Evolutionary conservation across 2,113 vertebrate species (phyloP).

Genomic region (Varanus salvator): DNA sequence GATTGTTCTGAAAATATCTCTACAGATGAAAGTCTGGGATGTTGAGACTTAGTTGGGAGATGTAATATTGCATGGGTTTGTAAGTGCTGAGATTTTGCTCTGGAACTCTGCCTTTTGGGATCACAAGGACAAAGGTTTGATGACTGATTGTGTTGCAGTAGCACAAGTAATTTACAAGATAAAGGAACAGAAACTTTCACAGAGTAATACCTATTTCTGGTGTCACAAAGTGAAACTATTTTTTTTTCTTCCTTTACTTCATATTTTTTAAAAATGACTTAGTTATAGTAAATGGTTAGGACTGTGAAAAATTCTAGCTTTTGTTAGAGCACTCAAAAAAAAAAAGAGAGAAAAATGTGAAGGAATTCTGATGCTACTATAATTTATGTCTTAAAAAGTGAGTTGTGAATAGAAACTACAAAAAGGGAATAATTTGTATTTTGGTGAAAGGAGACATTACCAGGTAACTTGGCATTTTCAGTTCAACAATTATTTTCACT

Average conservation of each 20-base stretch:
- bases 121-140: neutral
- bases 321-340: neutral
- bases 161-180: neutral
- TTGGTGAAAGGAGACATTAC: neutral
- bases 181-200: neutral
- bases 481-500: neutral
- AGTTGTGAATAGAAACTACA: neutral
- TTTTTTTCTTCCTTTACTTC: neutral
- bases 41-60: neutral
- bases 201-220: neutral
- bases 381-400: neutral
- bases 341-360: neutral
- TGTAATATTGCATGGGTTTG: neutral
- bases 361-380: neutral
- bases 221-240: neutral
- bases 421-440: neutral
- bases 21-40: neutral
- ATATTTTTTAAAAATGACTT: neutral
- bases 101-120: neutral
- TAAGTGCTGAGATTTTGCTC: neutral
- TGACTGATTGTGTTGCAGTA: neutral
- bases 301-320: neutral
- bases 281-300: neutral
- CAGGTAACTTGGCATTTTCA: neutral
- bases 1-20: neutral